Base-by-base conservation (phyloP, 2,888 invertebrate genomes). In the Xestia xanthographa region DNA sequence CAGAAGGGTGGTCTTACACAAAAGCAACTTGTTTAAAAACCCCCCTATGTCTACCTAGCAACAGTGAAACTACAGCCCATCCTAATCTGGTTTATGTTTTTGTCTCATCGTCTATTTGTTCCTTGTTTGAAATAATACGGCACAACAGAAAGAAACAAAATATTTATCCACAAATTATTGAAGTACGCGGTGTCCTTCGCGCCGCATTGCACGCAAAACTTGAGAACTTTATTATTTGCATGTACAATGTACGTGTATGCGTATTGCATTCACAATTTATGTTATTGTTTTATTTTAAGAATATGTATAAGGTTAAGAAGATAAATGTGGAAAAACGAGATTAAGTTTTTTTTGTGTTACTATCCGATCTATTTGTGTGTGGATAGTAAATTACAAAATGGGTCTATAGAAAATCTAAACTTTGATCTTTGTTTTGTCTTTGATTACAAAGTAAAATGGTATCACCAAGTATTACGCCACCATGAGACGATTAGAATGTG, bases 131-230 rank as follows among this genome's bases (percentile, higher is more conserved):
- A 5, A 29, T 20, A 43, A 48, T 26, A 38, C 26, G 34, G 22
- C 34, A 34, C 12, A 53, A 60, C 6, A 81, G 58, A 70, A 83
- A 53, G 48, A 50, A 78, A 70, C 34, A 80, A 53, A 66, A 77
- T 58, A 67, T 45, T 53, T 66, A 69, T 62, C 26, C 34, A 67
- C 70, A 67, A 63, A 75, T 72, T n/a, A 71, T 79, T 74, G 69
- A 75, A 85, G 62, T 69, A 74, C 72, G 38, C 71, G 63, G 38
- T 71, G 84, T 82, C 79, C 86, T 84, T 85, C 83, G 86, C 75
- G 77, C 65, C 38, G 72, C 72, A 65, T 38, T 81, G 82, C 67
- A 71, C 73, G 70, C 77, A 50, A 66, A 84, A 85, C 85, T 85
- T 72, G 43, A 85, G 62, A 82, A 74, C 66, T 72, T 73, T 80